Base-by-base conservation (phyloP, 2,797 vertebrate species). In the Menidia menidia region DNA sequence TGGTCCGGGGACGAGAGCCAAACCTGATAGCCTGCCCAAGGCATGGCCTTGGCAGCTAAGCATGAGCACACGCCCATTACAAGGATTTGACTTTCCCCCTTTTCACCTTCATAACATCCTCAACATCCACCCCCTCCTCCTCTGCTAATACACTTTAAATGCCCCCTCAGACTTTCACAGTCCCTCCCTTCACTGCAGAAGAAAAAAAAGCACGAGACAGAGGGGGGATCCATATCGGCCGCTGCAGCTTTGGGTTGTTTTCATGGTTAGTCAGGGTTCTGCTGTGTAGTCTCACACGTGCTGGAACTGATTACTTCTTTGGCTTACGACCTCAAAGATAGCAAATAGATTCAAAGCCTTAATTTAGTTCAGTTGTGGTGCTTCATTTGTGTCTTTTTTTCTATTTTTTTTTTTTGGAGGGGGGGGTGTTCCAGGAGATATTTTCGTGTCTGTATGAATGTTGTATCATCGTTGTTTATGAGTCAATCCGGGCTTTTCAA, bases 401-500 rank as follows among this genome's bases (percentile, higher is more conserved):
- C 39, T 62, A 33, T 64, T 42, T 43, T 65, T 8, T 62, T n/a
- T 42, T 41, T 9, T 18, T 16, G 45, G 30, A 66, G 51, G 54
- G 56, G 54, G 58, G 53, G 25, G 25, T 25, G 25, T 25, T 25
- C 25, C 25, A 25, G 25, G 64, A 64, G 43, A 25, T 50, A 56
- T 47, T 42, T 82, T 80, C 64, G 18, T 50, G 35, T 41, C 16
- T 64, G 43, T 11, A n/a, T 69, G 62, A 53, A 47, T 80, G 48
- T 60, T 70, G 54, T 61, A 5, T 68, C 5, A 63, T 59, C 63
- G 50, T 68, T 81, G 81, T 82, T 73, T 81, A 55, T 48, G 62
- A 82, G 71, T 80, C 89, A 87, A 90, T 91, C 87, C 83, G 60
- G 60, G 77, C 83, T 87, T 73, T 81, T 60, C 84, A 59, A 81